Conservation (phyloP, 2,113 vertebrate genomes). For the Brienomyrus longianalis region DNA sequence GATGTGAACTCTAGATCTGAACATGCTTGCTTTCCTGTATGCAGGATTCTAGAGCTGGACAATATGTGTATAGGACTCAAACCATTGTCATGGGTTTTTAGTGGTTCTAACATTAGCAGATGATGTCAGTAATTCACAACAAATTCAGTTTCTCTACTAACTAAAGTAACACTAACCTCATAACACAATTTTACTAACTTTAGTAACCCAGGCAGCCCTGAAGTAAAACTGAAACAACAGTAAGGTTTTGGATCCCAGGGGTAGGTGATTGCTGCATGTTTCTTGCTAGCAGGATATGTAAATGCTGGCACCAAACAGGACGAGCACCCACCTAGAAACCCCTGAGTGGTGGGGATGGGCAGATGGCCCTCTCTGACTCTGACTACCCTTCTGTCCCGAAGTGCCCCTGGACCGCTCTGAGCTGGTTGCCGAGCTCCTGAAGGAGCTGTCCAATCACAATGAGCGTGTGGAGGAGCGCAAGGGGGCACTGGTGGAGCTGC, state of each 20-base stretch:
- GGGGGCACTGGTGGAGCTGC: conserved; percentile 83
- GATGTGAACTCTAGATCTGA: not conserved
- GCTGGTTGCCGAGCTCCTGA: conserved; percentile 90
- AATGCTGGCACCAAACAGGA: not conserved
- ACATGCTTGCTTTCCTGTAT: not conserved
- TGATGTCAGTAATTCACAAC: not conserved
- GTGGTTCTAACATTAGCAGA: not conserved
- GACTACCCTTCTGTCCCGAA: conserved; percentile 43
- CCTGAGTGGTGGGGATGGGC: not conserved
- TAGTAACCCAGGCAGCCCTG: not conserved
- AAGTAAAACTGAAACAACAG: not conserved
- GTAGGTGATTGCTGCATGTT: not conserved
- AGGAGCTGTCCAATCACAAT: conserved; percentile 96
- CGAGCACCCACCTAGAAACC: not conserved
- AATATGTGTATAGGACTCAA: not conserved
- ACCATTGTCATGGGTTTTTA: not conserved
- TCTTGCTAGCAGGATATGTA: not conserved
- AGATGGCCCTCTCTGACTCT: not conserved
- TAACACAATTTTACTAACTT: conserved; percentile 2
- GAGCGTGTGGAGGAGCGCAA: conserved; percentile 90
- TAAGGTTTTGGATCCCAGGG: not conserved
- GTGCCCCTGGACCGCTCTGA: conserved; percentile 82
- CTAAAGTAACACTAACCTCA: not conserved
- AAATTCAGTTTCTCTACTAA: not conserved
- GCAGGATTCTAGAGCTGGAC: not conserved